Evolutionary conservation across 2,888 invertebrate species (phyloP).

Genomic region (Macropis europaea): DNA sequence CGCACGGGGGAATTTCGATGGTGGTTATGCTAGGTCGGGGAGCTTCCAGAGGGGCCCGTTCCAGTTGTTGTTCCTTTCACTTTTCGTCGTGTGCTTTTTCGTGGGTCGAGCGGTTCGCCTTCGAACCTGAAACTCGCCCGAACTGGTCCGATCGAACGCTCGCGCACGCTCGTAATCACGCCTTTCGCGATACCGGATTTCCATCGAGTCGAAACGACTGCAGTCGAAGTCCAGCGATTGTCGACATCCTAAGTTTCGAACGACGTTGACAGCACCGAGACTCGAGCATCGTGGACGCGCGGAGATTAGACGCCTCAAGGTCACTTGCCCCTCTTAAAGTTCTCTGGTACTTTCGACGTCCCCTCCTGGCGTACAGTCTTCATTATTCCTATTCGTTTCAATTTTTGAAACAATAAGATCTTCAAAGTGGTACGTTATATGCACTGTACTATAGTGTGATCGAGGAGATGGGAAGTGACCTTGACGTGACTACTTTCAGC

Average conservation of each 20-base stretch:
- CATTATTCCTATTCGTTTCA: too few species aligned
- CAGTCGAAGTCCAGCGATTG: background rate
- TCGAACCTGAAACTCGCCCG: conserved; percentile 61
- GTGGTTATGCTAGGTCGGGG: conserved; percentile 68
- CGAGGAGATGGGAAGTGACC: too few species aligned
- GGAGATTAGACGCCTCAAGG: too few species aligned
- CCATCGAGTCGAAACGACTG: conserved; percentile 23
- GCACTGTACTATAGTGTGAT: too few species aligned
- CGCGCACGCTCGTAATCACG: conserved; percentile 26
- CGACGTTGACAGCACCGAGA: too few species aligned
- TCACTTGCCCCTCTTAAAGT: too few species aligned
- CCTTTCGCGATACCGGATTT: conserved; percentile 58
- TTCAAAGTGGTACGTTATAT: too few species aligned
- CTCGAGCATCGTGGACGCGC: too few species aligned
- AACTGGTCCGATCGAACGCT: conserved; percentile 57
- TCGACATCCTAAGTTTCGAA: background rate
- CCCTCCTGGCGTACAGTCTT: too few species aligned
- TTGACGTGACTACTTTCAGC: too few species aligned
- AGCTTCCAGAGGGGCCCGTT: conserved; percentile 48
- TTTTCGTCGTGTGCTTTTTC: conserved; percentile 70
- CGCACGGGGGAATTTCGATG: conserved; percentile 12
- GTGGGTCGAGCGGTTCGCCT: conserved; percentile 68
- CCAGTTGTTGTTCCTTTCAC: conserved; percentile 69
- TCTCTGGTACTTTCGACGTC: too few species aligned
- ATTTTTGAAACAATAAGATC: too few species aligned